A percentile compares a stretch with the other conserved stretches of the same genome.
Conservation (phyloP, 2,888 invertebrate species). For the Pristionchus arcanus region DNA sequence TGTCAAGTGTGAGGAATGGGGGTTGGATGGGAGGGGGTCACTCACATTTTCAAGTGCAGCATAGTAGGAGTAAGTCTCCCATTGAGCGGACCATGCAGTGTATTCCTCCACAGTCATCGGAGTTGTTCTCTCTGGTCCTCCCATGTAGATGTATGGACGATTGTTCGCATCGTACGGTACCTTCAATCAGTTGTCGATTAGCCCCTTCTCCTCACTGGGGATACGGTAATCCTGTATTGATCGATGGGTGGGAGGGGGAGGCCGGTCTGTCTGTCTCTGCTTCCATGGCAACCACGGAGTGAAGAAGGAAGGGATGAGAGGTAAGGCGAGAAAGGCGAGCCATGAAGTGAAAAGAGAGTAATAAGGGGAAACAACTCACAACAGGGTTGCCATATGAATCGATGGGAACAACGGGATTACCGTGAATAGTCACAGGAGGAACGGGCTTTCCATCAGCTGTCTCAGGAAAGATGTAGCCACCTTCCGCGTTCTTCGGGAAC, state of each 20-base stretch:
- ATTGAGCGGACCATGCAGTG: constrained; percentile 47
- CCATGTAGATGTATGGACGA: constrained; percentile 57
- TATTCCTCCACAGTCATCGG: constrained; percentile 58
- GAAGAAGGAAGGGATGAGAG: background rate
- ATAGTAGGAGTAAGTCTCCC: constrained; percentile 53
- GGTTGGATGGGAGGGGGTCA: background rate
- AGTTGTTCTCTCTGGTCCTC: constrained; percentile 54
- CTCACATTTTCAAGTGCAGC: constrained; percentile 54
- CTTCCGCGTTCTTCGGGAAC: constrained; percentile 62
- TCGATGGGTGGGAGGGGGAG: constrained; percentile 2
- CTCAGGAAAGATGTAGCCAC: constrained; percentile 63
- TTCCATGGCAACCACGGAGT: constrained; percentile 48
- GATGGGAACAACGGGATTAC: constrained; percentile 64
- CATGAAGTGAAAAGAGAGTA: background rate
- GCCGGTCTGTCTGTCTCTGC: background rate
- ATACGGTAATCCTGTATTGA: constrained; percentile 20
- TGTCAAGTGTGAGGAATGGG: background rate
- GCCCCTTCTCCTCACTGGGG: background rate
- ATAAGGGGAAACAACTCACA: background rate
- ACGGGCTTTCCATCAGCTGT: constrained; percentile 61
- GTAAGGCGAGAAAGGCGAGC: background rate
- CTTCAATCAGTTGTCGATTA: constrained; percentile 26
- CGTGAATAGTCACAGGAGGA: constrained; percentile 64
- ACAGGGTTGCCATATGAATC: constrained; percentile 57
- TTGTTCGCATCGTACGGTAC: constrained; percentile 55